Evolutionary conservation across 2,888 invertebrate genomes (phyloP).

Genomic region (Camptogramma bilineatum): DNA sequence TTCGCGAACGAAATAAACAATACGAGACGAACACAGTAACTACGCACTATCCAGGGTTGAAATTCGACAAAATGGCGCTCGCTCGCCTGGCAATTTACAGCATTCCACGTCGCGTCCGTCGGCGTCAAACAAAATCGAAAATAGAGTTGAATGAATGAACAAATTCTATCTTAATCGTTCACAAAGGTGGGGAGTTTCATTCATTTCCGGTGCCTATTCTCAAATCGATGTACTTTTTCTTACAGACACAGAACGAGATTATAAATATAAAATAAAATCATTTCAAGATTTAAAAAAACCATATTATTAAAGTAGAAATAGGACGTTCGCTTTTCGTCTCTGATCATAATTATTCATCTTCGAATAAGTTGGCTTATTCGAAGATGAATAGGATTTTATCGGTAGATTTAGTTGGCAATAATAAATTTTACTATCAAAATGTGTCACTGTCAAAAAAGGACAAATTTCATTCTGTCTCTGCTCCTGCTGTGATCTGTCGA

Average conservation of each 20-base stretch:
- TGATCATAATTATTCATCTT: too few relatives aligned
- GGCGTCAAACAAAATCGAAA: not conserved
- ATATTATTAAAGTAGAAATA: too few relatives aligned
- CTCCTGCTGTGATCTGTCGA: conserved; percentile 24
- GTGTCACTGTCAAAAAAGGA: not conserved
- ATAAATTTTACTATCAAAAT: not conserved
- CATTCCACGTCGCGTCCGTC: conserved; percentile 1
- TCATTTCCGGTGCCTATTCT: not conserved
- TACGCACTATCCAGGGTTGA: conserved; percentile 16
- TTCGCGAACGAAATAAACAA: conserved; percentile 8
- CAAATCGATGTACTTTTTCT: not conserved
- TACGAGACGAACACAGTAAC: conserved; percentile 8
- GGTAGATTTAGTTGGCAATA: not conserved
- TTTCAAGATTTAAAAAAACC: too few relatives aligned
- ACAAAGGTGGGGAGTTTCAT: not conserved
- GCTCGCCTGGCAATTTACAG: not conserved
- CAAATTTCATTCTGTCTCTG: not conserved
- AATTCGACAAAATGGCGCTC: conserved; percentile 31
- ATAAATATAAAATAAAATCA: too few relatives aligned
- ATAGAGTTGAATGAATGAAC: not conserved
- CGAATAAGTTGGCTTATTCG: too few relatives aligned
- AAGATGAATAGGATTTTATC: not conserved
- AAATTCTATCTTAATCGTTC: not conserved
- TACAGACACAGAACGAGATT: too few relatives aligned
- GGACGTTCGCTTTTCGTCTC: too few relatives aligned